Percentiles rank a stretch among this genome's conserved stretches.
Conservation (phyloP, 2,888 invertebrate species). For the Trissonchulus sp. region DNA sequence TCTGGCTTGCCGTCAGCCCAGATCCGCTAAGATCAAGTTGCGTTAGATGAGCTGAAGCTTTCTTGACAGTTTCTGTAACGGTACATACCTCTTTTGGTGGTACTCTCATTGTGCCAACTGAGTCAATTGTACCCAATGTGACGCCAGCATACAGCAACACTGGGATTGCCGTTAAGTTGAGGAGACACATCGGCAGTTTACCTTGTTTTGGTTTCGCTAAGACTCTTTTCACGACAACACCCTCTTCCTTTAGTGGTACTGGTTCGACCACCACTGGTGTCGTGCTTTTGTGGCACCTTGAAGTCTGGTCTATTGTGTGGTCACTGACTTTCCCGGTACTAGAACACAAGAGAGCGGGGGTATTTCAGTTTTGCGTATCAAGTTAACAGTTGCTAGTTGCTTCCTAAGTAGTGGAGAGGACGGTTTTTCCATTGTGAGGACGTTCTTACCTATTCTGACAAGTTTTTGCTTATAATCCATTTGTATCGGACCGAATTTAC, state of each 20-base stretch:
- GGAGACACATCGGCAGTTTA: background rate
- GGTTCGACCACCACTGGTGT: no score
- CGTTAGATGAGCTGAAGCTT: no score
- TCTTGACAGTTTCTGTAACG: no score
- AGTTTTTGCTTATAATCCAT: background rate
- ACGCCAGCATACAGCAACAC: background rate
- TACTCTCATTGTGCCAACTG: background rate
- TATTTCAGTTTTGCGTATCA: no score
- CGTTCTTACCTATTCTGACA: background rate
- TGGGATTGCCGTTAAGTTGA: background rate
- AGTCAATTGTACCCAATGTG: background rate
- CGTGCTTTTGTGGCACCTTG: no score
- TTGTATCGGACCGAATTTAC: background rate
- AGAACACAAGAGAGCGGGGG: no score
- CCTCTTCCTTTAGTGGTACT: background rate
- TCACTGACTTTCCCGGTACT: no score
- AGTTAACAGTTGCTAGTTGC: no score
- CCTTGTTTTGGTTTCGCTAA: background rate
- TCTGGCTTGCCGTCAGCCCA: background rate
- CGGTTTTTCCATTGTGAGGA: background rate
- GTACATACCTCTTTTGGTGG: no score
- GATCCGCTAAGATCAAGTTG: background rate
- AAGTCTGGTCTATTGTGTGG: no score
- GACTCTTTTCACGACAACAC: background rate
- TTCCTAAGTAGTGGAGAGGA: no score